phyloP scores from a whole-genome alignment of 2,113 vertebrate genomes.

The Piaya cayana region DNA sequence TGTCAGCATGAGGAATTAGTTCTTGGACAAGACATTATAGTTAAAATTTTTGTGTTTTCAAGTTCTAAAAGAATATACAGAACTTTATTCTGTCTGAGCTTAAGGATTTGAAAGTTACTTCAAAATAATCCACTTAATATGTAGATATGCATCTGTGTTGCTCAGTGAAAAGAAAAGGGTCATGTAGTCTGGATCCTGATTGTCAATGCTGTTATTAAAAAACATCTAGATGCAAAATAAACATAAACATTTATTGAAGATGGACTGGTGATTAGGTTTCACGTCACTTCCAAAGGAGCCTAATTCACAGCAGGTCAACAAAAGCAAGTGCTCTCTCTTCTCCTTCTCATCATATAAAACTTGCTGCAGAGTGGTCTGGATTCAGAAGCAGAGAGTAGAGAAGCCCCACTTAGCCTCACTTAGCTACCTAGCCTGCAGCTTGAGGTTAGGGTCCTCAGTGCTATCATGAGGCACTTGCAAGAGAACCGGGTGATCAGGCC shows the following conservation, averaged over 20 bases:
- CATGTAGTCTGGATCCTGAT: background rate
- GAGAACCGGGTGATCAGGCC: too few species aligned
- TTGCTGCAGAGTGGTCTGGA: background rate
- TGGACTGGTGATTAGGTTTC: background rate
- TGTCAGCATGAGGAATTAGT: background rate
- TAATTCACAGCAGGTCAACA: background rate
- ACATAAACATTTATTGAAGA: background rate
- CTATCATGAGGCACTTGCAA: too few species aligned
- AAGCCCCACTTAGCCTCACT: background rate
- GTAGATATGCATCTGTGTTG: background rate
- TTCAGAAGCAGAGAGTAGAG: background rate
- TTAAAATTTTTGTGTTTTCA: background rate
- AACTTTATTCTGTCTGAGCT: background rate
- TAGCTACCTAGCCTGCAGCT: background rate
- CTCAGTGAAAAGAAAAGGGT: background rate
- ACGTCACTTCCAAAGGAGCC: background rate
- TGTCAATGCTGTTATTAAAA: background rate
- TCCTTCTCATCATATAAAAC: background rate
- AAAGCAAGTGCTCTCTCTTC: background rate
- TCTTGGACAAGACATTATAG: background rate
- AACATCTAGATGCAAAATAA: background rate
- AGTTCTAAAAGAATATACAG: background rate
- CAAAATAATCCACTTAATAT: background rate
- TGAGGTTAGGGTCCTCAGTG: background rate
- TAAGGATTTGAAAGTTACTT: background rate